A percentile compares a stretch with the other conserved stretches of the same genome.
phyloP scores from a whole-genome alignment of 2,888 invertebrate species.

The Apeira syringaria region DNA sequence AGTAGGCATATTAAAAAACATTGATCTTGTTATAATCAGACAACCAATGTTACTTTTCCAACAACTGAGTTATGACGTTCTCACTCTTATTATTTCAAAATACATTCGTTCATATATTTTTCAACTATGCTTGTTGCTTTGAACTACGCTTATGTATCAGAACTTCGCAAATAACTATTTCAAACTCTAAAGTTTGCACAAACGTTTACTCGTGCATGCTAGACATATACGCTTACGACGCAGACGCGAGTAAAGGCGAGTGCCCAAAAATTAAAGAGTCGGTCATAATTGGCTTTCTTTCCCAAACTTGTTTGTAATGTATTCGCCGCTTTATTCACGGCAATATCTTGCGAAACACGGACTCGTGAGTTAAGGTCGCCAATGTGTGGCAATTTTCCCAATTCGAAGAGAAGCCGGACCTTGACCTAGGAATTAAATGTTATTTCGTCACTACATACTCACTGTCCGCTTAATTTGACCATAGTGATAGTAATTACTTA shows the following conservation, averaged over 20 bases:
- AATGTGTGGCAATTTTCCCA: conserved; percentile 81
- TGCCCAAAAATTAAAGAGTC: conserved; percentile 18
- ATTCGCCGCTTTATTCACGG: conserved; percentile 50
- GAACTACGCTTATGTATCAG: too few relatives aligned
- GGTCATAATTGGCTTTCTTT: conserved; percentile 23
- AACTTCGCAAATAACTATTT: not conserved
- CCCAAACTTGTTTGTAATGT: conserved; percentile 34
- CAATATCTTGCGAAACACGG: conserved; percentile 66
- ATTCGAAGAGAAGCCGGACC: conserved; percentile 79
- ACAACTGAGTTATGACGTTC: too few relatives aligned
- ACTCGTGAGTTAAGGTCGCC: conserved; percentile 73
- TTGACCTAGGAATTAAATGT: conserved; percentile 80
- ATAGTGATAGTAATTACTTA: conserved; percentile 19
- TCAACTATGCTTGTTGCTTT: too few relatives aligned
- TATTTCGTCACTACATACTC: conserved; percentile 67
- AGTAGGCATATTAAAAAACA: too few relatives aligned
- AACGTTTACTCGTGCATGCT: conserved; percentile 1
- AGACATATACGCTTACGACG: conserved; percentile 13
- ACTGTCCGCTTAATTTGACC: conserved; percentile 39
- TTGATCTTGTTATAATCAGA: too few relatives aligned
- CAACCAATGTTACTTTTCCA: too few relatives aligned
- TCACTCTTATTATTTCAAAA: too few relatives aligned
- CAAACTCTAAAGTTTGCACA: conserved; percentile 5
- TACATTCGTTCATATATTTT: too few relatives aligned
- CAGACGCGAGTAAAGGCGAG: conserved; percentile 12